Evolutionary conservation across 2,888 invertebrate genomes (phyloP).

Genomic region (Acholoe squamosa): DNA sequence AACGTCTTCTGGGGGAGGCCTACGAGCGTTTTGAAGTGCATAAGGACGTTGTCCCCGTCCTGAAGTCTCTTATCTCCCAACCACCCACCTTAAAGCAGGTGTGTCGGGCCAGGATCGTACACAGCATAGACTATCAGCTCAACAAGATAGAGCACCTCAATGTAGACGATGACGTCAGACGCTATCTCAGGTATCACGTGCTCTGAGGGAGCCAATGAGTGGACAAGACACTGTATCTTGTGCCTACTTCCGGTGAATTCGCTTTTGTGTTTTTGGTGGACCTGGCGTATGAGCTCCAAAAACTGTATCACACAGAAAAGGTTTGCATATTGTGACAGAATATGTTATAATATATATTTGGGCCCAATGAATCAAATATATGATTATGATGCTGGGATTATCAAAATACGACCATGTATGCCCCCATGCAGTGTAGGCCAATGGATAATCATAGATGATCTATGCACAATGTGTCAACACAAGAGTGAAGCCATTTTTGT

Average conservation of each 20-base stretch:
- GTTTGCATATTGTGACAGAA: too few relatives aligned
- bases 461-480: too few relatives aligned
- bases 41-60: slow-evolving; percentile 50
- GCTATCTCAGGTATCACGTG: slow-evolving; percentile 42
- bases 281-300: neutral
- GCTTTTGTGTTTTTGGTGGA: neutral
- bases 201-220: slow-evolving; percentile 38
- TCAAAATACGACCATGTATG: too few relatives aligned
- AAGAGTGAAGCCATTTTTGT: too few relatives aligned
- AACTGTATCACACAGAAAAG: too few relatives aligned
- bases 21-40: slow-evolving; percentile 51
- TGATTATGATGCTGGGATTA: too few relatives aligned
- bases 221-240: neutral
- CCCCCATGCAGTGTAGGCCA: too few relatives aligned
- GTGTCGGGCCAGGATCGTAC: slow-evolving; percentile 45
- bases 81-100: slow-evolving; percentile 51
- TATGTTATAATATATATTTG: too few relatives aligned
- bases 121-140: slow-evolving; percentile 53
- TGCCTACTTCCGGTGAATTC: neutral
- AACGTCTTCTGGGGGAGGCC: slow-evolving; percentile 45
- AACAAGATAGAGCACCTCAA: slow-evolving; percentile 40
- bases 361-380: too few relatives aligned
- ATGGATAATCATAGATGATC: too few relatives aligned
- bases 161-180: slow-evolving; percentile 53
- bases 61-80: slow-evolving; percentile 43